Evolutionary conservation across 2,113 vertebrate species (phyloP), one percentile per base, ranked within the genome.

Genomic region (Parus major): DNA sequence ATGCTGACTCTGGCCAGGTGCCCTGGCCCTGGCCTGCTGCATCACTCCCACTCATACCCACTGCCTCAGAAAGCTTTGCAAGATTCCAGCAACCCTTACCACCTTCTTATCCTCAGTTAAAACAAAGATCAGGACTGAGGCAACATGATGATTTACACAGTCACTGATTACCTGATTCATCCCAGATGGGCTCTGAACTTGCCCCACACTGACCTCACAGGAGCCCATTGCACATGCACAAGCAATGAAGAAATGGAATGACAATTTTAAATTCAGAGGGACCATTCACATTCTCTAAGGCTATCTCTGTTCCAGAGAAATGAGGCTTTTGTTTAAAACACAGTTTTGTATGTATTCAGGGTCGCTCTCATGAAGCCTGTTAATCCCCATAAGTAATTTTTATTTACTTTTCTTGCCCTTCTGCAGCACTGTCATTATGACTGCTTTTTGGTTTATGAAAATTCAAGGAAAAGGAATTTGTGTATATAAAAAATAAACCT

Each of bases 381-480:
- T 81, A 85, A 88, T 88, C 55, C 35, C 50, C 23, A 61, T 23
- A 63, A 82, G 47, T 93, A 94, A 88, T 93, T 92, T 95, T 25
- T 87, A 92, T 96, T 94, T 97, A 71, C 80, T 86, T 10, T 96
- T 95, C 33, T 90, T 82, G 28, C 53, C 78, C 63, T 92, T 93
- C 59, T 82, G 46, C 25, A 95, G 63, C 41, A 75, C 35, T 73
- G 7, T 91, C 77, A 71, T 83, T 71, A 84, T 33, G 92, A 47
- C 52, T 61, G 39, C 35, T 85, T 93, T 83, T 89, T 52, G 49
- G 10, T 82, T 89, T 82, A 64, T 86, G 70, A 55, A 86, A 68
- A 83, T 56, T 65, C 21, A 81, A 69, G 66, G 83, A 89, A 93
- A 96, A 96, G 5, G 7, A 28, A 52, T 76, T 95, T 95, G 29